These are phyloP conservation scores for Megalonaias nervosa DNA, from an alignment of 1,140 invertebrate species.

Conservation along the genomic window DNA sequence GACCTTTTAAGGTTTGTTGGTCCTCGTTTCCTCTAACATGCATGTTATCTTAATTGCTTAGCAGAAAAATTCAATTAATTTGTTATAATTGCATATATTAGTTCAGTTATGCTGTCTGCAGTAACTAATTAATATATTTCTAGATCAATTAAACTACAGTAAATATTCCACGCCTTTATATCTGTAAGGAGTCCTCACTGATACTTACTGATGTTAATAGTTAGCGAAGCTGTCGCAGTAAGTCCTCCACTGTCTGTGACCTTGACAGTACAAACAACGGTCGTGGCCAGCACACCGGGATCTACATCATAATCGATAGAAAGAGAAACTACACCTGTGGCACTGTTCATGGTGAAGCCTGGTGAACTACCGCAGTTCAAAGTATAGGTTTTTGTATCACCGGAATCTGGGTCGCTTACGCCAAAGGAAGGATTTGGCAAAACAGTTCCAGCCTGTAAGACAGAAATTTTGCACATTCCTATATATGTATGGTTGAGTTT, in stretches of 20 bases:
- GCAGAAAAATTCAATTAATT: too few relatives aligned
- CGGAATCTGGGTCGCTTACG: conserved; percentile 11
- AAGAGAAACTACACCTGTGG: neutral
- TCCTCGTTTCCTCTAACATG: too few relatives aligned
- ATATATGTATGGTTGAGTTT: too few relatives aligned
- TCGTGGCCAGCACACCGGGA: neutral
- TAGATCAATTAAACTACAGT: too few relatives aligned
- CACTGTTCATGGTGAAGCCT: conserved; percentile 1
- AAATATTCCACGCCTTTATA: too few relatives aligned
- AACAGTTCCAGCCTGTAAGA: conserved; percentile 9
- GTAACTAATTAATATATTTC: too few relatives aligned
- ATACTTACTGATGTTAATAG: conserved; percentile 15
- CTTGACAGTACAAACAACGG: conserved; percentile 8
- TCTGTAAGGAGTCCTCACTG: too few relatives aligned
- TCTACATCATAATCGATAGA: neutral
- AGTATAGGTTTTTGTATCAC: conserved; percentile 2
- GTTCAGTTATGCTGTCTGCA: too few relatives aligned
- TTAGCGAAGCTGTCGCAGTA: conserved; percentile 7
- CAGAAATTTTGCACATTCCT: too few relatives aligned
- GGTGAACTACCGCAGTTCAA: conserved; percentile 19
- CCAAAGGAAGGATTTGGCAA: conserved; percentile 16
- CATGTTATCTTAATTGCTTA: too few relatives aligned
- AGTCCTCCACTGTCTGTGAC: conserved; percentile 11
- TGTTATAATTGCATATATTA: too few relatives aligned
- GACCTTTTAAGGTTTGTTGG: too few relatives aligned